phyloP scores from a whole-genome alignment of 2,797 vertebrate genomes.

The Semotilus atromaculatus region DNA sequence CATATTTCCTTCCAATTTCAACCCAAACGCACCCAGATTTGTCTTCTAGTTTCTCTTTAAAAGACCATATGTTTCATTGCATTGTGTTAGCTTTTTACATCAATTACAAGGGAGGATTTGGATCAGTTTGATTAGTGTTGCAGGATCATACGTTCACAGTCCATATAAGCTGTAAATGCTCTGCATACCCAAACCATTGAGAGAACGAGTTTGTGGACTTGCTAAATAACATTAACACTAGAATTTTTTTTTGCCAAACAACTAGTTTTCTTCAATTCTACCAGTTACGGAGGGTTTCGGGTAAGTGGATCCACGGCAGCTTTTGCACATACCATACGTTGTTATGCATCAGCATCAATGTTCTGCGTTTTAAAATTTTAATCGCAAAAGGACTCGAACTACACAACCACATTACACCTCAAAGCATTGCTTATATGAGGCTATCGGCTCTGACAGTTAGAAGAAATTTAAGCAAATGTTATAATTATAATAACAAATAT shows the following conservation, averaged over 20 bases:
- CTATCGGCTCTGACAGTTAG: no score
- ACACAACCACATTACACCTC: no score
- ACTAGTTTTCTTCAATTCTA: neutral
- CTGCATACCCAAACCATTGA: neutral
- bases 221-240: neutral
- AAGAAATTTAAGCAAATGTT: no score
- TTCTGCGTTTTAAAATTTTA: no score
- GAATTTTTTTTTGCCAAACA: neutral
- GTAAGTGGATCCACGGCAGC: neutral
- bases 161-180: neutral
- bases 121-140: neutral
- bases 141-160: neutral
- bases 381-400: no score
- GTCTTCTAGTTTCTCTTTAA: constrained; percentile 22
- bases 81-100: constrained; percentile 21
- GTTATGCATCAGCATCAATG: no score
- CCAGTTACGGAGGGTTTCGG: neutral
- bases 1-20: constrained; percentile 22
- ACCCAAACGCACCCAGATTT: constrained; percentile 6
- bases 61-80: constrained; percentile 36
- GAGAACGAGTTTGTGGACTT: neutral
- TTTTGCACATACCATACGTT: no score
- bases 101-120: neutral
- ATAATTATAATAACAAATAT: no score
- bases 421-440: no score